These are phyloP conservation scores for Tonatia bakeri DNA, from an alignment of 2,113 vertebrate species.

Conservation along the genomic window DNA sequence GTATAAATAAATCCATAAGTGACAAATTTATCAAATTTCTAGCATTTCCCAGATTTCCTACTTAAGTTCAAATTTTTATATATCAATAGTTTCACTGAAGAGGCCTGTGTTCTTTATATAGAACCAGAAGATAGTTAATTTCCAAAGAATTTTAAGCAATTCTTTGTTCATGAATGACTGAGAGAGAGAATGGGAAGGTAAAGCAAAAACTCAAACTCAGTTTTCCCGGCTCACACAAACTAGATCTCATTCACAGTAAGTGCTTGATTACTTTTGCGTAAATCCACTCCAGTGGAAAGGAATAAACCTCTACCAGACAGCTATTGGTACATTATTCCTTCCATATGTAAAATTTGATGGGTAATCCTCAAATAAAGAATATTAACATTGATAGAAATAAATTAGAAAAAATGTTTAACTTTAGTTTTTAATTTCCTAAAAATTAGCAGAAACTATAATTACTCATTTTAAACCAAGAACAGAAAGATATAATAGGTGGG, in stretches of 20 bases:
- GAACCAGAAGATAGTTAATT: not conserved
- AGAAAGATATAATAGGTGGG: not conserved
- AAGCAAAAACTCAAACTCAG: not conserved
- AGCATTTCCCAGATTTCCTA: not conserved
- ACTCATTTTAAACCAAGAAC: not conserved
- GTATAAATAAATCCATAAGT: not conserved
- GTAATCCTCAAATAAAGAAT: not conserved
- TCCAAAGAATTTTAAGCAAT: not conserved
- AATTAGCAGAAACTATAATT: not conserved
- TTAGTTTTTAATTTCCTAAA: not conserved
- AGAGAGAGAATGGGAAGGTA: not conserved
- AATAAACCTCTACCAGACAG: not conserved
- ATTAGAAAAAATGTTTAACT: not conserved
- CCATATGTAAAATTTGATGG: not conserved
- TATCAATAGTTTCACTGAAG: not conserved
- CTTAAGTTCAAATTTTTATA: not conserved
- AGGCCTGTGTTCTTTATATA: not conserved
- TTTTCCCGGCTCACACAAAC: not conserved
- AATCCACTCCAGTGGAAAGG: not conserved
- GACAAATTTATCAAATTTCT: not conserved
- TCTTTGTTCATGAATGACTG: not conserved
- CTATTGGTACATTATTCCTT: not conserved
- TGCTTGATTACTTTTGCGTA: not conserved
- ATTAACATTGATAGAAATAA: not conserved
- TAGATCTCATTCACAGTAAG: not conserved